A percentile compares a stretch with the other conserved stretches of the same genome.
These are phyloP conservation scores for Prietella phreatophila DNA, from an alignment of 2,113 vertebrate genomes.

Conservation along the genomic window DNA sequence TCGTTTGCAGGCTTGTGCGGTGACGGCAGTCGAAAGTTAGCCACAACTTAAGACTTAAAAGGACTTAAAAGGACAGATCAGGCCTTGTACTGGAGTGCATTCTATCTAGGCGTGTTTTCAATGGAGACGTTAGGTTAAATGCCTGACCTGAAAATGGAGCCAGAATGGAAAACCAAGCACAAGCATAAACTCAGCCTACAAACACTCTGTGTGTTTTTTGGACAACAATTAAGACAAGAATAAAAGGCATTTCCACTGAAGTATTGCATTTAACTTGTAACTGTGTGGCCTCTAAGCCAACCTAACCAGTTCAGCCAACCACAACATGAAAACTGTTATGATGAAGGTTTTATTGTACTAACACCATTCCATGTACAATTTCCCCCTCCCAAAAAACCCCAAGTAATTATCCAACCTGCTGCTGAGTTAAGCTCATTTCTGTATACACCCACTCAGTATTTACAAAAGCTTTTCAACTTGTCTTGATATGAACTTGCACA, in stretches of 20 bases:
- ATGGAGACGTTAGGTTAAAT: neutral
- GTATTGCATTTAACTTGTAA: neutral
- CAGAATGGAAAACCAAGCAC: neutral
- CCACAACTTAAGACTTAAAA: conserved; percentile 19
- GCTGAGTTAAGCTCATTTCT: neutral
- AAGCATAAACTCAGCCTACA: neutral
- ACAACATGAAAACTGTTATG: conserved; percentile 3
- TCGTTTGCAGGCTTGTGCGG: neutral
- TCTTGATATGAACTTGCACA: neutral
- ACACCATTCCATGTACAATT: neutral
- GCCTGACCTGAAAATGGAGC: neutral
- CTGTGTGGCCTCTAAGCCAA: neutral
- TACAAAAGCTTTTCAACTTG: conserved; percentile 10
- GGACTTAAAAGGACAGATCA: conserved; percentile 4
- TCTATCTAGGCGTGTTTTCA: neutral
- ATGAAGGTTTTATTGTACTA: neutral
- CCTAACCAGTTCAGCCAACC: neutral
- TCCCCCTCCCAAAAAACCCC: neutral
- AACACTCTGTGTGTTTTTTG: neutral
- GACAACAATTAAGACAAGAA: neutral
- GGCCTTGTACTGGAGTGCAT: neutral
- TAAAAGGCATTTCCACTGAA: neutral
- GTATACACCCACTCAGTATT: neutral
- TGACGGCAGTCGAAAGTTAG: conserved; percentile 35
- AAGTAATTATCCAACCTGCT: neutral